These are phyloP conservation scores for Limosa lapponica DNA, from an alignment of 2,797 vertebrate genomes.

Conservation along the genomic window DNA sequence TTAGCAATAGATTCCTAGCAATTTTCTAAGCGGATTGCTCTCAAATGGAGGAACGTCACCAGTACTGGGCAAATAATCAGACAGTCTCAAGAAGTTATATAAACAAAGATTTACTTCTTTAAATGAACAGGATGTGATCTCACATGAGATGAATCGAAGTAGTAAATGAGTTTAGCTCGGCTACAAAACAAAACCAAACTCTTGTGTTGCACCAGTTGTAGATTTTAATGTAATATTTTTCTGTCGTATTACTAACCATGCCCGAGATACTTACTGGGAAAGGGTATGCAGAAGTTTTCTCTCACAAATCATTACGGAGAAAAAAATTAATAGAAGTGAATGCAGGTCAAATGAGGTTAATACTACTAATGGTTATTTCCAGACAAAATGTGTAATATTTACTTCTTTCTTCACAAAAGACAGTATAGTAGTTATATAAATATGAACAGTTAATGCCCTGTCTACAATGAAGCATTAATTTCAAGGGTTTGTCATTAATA, in stretches of 20 bases:
- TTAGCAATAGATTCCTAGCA: not conserved
- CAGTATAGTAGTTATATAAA: not conserved
- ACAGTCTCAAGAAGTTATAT: not conserved
- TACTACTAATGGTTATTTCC: not conserved
- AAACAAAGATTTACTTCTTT: not conserved
- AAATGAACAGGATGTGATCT: not conserved
- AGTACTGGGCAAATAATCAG: not conserved
- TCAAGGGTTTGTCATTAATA: not conserved
- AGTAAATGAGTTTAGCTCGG: not conserved
- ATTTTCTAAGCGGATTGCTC: not conserved
- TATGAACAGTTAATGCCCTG: accelerated
- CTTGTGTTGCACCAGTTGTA: not conserved
- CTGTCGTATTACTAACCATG: not conserved
- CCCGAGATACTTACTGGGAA: not conserved
- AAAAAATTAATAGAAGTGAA: not conserved
- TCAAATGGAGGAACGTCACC: not conserved
- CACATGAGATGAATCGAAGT: not conserved
- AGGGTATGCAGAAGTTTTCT: not conserved
- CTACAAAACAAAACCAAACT: not conserved
- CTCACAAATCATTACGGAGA: not conserved
- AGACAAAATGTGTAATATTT: not conserved
- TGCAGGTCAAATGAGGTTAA: not conserved
- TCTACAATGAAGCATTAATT: not conserved
- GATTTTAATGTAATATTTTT: not conserved
- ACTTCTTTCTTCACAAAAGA: not conserved